A percentile compares a stretch with the other conserved stretches of the same genome.
These are phyloP conservation scores for Loripinus fragilis DNA, from an alignment of 2,888 invertebrate species.

Conservation along the genomic window DNA sequence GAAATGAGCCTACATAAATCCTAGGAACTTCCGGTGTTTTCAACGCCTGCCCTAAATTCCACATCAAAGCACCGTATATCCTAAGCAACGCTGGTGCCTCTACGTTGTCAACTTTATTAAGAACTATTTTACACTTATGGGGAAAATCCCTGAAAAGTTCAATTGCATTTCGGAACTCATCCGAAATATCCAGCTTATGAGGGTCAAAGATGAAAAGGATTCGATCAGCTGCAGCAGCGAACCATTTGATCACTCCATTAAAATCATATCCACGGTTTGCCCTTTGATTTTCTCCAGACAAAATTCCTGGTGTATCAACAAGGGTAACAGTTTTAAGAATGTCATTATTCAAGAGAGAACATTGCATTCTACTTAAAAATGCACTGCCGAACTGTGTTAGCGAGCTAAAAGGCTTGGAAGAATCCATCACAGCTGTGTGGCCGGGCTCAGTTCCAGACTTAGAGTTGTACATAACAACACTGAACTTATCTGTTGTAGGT, in stretches of 20 bases:
- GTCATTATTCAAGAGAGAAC: neutral
- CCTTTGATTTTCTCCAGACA: neutral
- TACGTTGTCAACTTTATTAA: neutral
- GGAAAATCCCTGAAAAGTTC: neutral
- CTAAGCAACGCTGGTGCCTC: neutral
- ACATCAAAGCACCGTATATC: neutral
- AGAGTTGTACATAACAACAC: neutral
- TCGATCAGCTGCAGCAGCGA: neutral
- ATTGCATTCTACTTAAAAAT: neutral
- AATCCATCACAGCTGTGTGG: neutral
- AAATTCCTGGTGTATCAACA: neutral
- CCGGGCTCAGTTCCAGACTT: neutral
- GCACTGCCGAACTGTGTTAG: neutral
- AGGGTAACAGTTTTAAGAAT: neutral
- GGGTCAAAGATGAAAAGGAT: neutral
- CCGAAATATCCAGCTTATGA: neutral
- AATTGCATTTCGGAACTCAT: neutral
- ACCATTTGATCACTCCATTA: neutral
- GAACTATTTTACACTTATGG: neutral
- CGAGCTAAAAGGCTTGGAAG: neutral
- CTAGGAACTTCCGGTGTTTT: neutral
- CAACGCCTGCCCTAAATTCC: neutral
- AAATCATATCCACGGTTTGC: conserved; percentile 3
- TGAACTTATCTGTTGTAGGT: neutral
- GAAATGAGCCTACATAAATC: neutral